Conservation (phyloP, 1,140 invertebrate genomes). For the Rhagoletis pomonella region DNA sequence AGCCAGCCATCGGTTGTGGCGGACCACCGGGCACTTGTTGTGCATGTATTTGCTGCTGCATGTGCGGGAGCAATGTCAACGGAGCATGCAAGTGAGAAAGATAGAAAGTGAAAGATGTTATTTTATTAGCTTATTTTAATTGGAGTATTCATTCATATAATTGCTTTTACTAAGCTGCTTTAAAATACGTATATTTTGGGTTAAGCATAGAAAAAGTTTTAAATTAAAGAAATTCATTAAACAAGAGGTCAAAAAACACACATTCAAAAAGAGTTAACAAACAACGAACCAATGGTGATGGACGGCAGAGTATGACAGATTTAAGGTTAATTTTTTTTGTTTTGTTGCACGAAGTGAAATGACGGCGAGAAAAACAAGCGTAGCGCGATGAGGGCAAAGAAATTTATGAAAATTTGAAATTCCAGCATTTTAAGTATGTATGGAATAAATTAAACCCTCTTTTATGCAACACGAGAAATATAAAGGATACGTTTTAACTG, state of each 20-base stretch:
- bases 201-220: conserved; percentile 17
- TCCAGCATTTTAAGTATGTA: too few relatives aligned
- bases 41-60: conserved; percentile 76
- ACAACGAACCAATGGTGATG: not conserved
- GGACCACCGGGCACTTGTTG: conserved; percentile 74
- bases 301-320: not conserved
- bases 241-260: conserved; percentile 4
- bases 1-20: conserved; percentile 72
- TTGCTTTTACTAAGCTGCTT: too few relatives aligned
- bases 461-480: too few relatives aligned
- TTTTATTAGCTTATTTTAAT: not conserved
- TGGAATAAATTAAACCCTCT: too few relatives aligned
- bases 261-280: conserved; percentile 31
- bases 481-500: too few relatives aligned
- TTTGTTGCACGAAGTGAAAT: not conserved
- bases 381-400: too few relatives aligned
- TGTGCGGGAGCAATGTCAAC: not conserved
- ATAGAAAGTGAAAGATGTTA: not conserved
- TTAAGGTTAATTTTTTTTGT: not conserved
- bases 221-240: conserved; percentile 28
- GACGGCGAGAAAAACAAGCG: too few relatives aligned
- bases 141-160: too few relatives aligned
- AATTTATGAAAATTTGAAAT: too few relatives aligned
- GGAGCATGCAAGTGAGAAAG: not conserved
- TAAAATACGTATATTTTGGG: not conserved